phyloP scores from a whole-genome alignment of 2,113 vertebrate genomes.

The Phyllostomus discolor region DNA sequence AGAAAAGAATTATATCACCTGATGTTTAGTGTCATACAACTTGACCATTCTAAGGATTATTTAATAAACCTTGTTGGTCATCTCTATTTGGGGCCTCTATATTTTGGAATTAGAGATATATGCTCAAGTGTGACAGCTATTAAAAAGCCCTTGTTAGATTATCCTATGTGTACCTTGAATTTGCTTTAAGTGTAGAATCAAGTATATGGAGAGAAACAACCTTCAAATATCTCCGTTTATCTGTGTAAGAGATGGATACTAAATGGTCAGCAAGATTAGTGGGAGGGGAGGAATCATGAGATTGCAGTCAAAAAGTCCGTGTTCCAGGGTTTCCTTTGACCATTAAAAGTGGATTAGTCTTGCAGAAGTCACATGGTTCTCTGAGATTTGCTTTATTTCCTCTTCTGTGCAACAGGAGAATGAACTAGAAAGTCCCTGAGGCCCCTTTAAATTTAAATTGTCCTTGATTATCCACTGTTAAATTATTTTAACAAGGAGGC shows the following conservation, averaged over 20 bases:
- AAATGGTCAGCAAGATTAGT: neutral
- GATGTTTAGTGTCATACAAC: neutral
- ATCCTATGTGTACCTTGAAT: neutral
- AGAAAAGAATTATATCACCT: neutral
- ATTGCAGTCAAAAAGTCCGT: neutral
- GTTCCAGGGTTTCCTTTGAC: neutral
- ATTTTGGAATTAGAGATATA: neutral
- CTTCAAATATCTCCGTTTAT: neutral
- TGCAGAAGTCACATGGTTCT: neutral
- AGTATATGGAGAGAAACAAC: neutral
- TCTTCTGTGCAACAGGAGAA: neutral
- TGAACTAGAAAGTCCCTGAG: neutral
- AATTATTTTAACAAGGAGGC: neutral
- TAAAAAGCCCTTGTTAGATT: neutral
- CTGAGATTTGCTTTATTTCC: neutral
- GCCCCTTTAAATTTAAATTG: neutral
- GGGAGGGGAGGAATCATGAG: accelerated
- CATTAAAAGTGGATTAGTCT: neutral
- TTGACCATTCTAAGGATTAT: neutral
- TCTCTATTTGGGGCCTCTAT: neutral
- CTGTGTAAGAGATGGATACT: neutral
- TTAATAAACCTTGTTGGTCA: neutral
- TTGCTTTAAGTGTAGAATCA: neutral
- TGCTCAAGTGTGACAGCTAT: neutral
- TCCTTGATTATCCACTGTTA: neutral